Evolutionary conservation across 2,888 invertebrate genomes (phyloP), one percentile per base, ranked within the genome.

Genomic region (Plagodis pulveraria): DNA sequence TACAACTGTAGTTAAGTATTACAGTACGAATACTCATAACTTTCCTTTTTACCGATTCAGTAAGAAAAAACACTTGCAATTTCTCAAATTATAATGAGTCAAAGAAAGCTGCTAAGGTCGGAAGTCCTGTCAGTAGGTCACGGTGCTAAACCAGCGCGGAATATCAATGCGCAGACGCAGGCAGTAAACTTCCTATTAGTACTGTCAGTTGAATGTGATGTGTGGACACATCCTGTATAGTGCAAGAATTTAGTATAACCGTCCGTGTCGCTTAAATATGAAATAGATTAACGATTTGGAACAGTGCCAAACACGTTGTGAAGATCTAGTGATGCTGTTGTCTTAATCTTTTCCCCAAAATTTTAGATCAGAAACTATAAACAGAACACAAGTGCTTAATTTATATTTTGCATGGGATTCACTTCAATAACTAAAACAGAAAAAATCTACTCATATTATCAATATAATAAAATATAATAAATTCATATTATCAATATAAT

Each of bases 121-220:
- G 81, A 74, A 74, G 72, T 80, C 76, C 80, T 74, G 82, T 73
- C 80, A 89, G 86, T 90, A 74, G 89, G 89, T 71, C 85, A 86
- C 59, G 61, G 67, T 66, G 69, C 69, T 72, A 74, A 72, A 77
- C 76, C 70, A 50, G 66, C 50, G 70, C 44, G 69, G 89, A 83
- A 89, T 89, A 83, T 80, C 80, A 86, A 87, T 77, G 45, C 60
- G 62, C 67, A 66, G 65, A 68, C 52, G 67, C 10, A 10, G 71
- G 69, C 67, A 63, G 67, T 69, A 9, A 73, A 76, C 72, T 74
- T 70, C 62, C 74, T 65, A 66, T 53, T 76, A 76, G 62, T 70
- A 59, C 73, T 65, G 66, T 53, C 75, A 76, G 63, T 67, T 67
- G 58, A 54, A 65, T 68, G 66, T 67, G 44, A 61, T 45, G 52